These are phyloP conservation scores for Drosophila stalkeri DNA, from an alignment of 2,888 invertebrate genomes.

Conservation along the genomic window DNA sequence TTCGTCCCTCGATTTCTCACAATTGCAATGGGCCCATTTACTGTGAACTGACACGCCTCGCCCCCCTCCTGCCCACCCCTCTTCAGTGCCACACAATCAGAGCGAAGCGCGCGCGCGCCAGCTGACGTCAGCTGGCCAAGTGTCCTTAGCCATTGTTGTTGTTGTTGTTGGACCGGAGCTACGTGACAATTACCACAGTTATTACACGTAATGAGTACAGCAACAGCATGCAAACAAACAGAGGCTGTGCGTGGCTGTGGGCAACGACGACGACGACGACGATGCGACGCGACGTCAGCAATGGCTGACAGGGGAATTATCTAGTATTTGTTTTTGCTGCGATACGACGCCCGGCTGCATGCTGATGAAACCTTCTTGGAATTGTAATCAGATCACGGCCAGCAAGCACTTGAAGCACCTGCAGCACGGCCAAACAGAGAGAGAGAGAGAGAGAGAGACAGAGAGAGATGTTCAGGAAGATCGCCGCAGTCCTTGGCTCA, in stretches of 20 bases:
- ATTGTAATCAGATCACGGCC: conserved; percentile 72
- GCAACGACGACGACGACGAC: background rate
- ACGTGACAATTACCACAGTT: conserved; percentile 71
- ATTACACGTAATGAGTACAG: conserved; percentile 60
- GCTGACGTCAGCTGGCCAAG: conserved; percentile 33
- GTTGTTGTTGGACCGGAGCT: conserved; percentile 25
- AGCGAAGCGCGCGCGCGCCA: background rate
- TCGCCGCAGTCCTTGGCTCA: conserved; percentile 11
- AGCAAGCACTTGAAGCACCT: conserved; percentile 30
- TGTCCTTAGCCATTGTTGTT: conserved; percentile 32
- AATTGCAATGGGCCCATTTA: conserved; percentile 38
- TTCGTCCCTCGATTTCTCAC: conserved; percentile 40
- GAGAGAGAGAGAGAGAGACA: no score
- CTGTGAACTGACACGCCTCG: background rate
- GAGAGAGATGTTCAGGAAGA: background rate
- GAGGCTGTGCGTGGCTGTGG: background rate
- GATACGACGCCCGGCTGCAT: conserved; percentile 28
- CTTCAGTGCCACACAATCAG: background rate
- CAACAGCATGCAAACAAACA: conserved; percentile 37
- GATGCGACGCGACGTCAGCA: conserved; percentile 13
- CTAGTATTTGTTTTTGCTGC: conserved; percentile 18
- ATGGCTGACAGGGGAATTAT: conserved; percentile 30
- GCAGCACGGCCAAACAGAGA: background rate
- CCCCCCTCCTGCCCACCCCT: background rate
- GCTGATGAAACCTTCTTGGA: conserved; percentile 62